These are phyloP conservation scores for Micoletzkya japonica DNA, from an alignment of 2,888 invertebrate species.

Conservation along the genomic window DNA sequence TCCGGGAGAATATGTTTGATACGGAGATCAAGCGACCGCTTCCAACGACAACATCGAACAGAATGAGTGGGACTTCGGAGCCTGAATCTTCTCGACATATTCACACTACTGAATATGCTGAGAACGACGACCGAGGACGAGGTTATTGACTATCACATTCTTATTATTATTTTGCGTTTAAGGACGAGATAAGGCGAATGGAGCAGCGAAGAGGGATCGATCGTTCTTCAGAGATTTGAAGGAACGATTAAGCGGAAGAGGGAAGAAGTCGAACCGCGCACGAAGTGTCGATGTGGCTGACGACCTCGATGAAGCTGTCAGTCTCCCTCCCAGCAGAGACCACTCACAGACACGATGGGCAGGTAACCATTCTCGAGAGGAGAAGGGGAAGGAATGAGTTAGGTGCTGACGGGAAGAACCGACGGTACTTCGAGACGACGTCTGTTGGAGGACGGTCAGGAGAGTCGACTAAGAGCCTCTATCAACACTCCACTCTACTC, in stretches of 20 bases:
- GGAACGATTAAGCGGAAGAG: constrained; percentile 50
- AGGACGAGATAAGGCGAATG: constrained; percentile 29
- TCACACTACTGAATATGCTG: neutral
- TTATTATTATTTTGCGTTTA: neutral
- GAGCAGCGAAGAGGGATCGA: constrained; percentile 43
- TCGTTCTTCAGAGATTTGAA: constrained; percentile 61
- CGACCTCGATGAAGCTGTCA: constrained; percentile 56
- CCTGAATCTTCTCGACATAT: constrained; percentile 19
- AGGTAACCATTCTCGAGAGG: constrained; percentile 19
- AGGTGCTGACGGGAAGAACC: constrained; percentile 27
- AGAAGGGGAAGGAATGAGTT: neutral
- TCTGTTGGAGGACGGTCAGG: constrained; percentile 51
- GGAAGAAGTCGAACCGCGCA: constrained; percentile 17
- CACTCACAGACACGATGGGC: constrained; percentile 51
- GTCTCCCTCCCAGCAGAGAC: constrained; percentile 60
- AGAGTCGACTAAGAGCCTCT: constrained; percentile 51
- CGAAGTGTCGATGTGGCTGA: constrained; percentile 21
- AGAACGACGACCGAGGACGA: constrained; percentile 25
- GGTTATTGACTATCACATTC: neutral
- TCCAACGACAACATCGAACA: neutral
- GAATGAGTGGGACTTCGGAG: constrained; percentile 17
- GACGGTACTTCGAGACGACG: constrained; percentile 41
- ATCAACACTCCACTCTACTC: constrained; percentile 54
- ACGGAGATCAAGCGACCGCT: constrained; percentile 7
- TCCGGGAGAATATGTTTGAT: constrained; percentile 15